Base-by-base conservation (phyloP, 2,113 vertebrate genomes). In the Elachura formosa region DNA sequence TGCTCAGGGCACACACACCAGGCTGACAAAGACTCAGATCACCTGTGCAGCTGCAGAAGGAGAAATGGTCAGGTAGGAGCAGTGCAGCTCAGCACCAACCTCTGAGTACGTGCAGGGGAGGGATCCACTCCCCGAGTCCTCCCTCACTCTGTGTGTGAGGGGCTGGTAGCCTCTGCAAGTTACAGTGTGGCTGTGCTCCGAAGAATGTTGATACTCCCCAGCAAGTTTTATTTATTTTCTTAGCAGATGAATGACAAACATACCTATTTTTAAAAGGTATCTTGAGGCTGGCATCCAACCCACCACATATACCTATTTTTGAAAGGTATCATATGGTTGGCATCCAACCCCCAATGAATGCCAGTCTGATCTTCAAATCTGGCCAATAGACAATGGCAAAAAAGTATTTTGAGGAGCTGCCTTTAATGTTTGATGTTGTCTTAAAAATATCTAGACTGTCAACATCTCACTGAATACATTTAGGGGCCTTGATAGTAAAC, bases 391-490 rank as follows among this genome's bases (percentile, higher is more conserved):
- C 78, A 93, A 93, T 79, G 74, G 51, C 67, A 74, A 94, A 67
- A 76, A 94, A 69, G 72, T 89, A 33, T 77, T 93, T 90, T 66
- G 87, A 89, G 71, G 71, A 85, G 46, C 25, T 91, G 18, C 33
- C 75, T 74, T 94, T 64, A 54, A 38, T 14, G 10, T 75, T 92
- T 89, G 87, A 93, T 59, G 73, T 45, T 10, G 16, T 72, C 89
- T 91, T 93, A 94, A 97, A 96, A 96, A 94, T 89, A 94, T 81
- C 74, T 87, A 89, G 84, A 64, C 89, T 94, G 91, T 84, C 91
- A 96, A 58, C 77, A 89, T 93, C 87, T 94, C 94, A 82, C 94
- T 93, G 95, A 95, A 97, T 92, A 95, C 73, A 93, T 93, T 96
- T 84, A 92, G 64, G 59, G 75, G 52, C 76, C 73, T 90, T 87